Conservation (phyloP, 2,113 vertebrate species). For the Dasyornis broadbenti region DNA sequence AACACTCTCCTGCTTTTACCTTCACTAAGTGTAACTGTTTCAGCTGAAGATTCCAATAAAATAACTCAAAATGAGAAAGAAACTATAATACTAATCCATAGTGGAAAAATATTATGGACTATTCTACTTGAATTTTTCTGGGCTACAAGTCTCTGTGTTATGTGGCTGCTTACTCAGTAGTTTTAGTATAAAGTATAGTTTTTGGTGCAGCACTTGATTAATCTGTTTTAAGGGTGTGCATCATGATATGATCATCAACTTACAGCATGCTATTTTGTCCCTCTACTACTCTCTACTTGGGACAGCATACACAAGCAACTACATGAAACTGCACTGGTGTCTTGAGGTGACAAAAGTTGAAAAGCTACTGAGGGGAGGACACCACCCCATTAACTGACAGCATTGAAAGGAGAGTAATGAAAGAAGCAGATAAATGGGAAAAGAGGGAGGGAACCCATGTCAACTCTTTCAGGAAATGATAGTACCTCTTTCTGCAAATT, state of each 20-base stretch:
- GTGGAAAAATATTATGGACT: not conserved
- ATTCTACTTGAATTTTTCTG: not conserved
- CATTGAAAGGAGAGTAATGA: not conserved
- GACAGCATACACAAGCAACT: not conserved
- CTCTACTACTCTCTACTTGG: not conserved
- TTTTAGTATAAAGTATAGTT: not conserved
- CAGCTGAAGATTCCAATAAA: not conserved
- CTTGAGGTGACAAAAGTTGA: not conserved
- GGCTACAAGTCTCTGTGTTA: not conserved
- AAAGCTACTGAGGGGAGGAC: accelerated
- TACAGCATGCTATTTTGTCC: not conserved
- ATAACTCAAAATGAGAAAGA: not conserved
- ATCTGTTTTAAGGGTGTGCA: not conserved
- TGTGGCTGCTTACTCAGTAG: not conserved
- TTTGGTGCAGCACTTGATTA: not conserved
- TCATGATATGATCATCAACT: accelerated
- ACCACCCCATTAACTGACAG: not conserved
- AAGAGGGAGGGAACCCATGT: not conserved
- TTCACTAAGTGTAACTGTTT: not conserved
- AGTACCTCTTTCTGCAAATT: not conserved
- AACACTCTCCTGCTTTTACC: not conserved
- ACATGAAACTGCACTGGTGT: not conserved
- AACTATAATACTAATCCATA: not conserved
- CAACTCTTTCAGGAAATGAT: not conserved
- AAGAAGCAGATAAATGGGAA: not conserved